Conservation (phyloP, 2,113 vertebrate species). For the Pterocles burchelli region DNA sequence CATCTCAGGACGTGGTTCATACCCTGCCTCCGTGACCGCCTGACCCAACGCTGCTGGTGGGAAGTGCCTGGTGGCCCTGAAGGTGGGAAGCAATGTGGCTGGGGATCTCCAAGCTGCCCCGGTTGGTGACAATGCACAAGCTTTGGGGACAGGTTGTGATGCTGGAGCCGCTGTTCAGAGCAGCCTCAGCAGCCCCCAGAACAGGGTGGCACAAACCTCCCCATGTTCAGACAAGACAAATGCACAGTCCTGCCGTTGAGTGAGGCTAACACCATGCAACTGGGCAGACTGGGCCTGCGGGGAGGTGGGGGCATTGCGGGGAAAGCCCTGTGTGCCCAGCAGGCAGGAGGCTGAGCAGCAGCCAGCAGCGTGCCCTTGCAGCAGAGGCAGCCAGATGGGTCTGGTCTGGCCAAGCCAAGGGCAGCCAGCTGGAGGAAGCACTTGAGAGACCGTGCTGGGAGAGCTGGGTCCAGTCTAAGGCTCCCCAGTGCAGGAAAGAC, state of each 20-base stretch:
- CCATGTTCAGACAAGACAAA: not conserved
- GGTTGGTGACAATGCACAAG: too few species aligned
- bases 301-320: not conserved
- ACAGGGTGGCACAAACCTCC: not conserved
- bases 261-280: not conserved
- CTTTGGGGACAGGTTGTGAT: not conserved
- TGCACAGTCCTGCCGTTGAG: not conserved
- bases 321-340: accelerated
- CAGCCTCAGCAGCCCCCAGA: too few species aligned
- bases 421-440: not conserved
- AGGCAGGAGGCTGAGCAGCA: not conserved
- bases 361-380: not conserved
- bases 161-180: not conserved
- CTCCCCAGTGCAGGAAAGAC: not conserved
- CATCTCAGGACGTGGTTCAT: not conserved
- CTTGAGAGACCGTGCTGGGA: not conserved
- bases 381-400: not conserved
- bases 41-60: not conserved
- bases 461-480: not conserved
- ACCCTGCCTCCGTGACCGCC: not conserved
- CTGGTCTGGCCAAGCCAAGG: not conserved
- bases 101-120: not conserved
- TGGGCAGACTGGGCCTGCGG: not conserved
- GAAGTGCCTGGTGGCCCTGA: not conserved
- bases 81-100: not conserved